Conservation (phyloP, 2,113 vertebrate genomes). For the Tympanuchus pallidicinctus region DNA sequence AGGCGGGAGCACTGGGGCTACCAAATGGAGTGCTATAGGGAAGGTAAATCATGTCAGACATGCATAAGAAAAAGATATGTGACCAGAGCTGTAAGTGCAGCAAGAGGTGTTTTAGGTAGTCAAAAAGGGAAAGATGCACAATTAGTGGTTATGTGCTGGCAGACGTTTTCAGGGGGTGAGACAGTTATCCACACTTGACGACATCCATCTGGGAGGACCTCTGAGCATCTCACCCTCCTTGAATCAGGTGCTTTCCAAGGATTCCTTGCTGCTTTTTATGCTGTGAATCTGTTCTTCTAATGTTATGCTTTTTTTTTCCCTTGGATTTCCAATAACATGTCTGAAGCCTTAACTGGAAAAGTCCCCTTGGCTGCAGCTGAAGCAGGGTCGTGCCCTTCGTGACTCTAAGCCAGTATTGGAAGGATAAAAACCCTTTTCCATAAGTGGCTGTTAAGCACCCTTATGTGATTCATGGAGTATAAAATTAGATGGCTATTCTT, state of each 20-base stretch:
- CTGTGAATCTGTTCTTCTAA: background rate
- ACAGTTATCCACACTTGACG: background rate
- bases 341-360: background rate
- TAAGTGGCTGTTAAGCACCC: background rate
- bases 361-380: background rate
- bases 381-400: accelerated
- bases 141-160: background rate
- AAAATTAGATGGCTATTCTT: background rate
- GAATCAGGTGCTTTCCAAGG: background rate
- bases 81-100: accelerated
- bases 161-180: background rate
- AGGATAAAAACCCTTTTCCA: background rate
- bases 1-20: background rate
- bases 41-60: background rate
- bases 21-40: background rate
- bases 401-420: background rate
- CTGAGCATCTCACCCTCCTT: background rate
- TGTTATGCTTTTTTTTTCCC: background rate
- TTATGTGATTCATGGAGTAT: background rate
- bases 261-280: background rate
- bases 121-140: background rate
- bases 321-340: background rate
- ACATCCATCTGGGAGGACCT: background rate
- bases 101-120: background rate
- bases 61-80: background rate